Evolutionary conservation across 1,140 invertebrate species (phyloP).

Genomic region (Drosophila neocordata): DNA sequence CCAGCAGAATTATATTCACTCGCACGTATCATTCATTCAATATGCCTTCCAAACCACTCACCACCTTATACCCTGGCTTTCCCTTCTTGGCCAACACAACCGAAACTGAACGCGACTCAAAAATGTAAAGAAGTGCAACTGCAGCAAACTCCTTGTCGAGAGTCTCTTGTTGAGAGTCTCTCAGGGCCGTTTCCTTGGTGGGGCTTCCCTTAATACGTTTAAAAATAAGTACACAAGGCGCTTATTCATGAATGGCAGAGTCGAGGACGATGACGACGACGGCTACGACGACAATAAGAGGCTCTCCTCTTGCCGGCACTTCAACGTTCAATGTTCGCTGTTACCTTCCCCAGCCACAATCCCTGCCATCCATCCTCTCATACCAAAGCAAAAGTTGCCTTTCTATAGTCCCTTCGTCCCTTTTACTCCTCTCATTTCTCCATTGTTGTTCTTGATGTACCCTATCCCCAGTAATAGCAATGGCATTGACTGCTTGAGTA

Average conservation of each 20-base stretch:
- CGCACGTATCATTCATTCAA: conserved; percentile 63
- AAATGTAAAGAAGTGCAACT: conserved; percentile 20
- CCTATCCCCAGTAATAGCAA: conserved; percentile 14
- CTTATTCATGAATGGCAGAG: conserved; percentile 26
- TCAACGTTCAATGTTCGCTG: conserved; percentile 63
- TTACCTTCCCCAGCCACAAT: background rate
- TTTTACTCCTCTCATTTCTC: background rate
- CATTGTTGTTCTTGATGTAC: conserved; percentile 9
- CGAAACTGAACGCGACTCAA: background rate
- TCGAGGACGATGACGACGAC: conserved; percentile 1
- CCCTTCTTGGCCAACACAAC: conserved; percentile 2
- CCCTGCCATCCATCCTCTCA: background rate
- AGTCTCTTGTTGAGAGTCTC: conserved; percentile 8
- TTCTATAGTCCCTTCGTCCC: background rate
- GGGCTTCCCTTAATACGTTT: conserved; percentile 72
- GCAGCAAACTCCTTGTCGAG: conserved; percentile 16
- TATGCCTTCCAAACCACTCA: conserved; percentile 1
- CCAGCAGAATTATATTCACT: background rate
- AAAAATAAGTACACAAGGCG: conserved; percentile 71
- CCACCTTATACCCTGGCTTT: background rate
- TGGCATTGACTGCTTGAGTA: conserved; percentile 73
- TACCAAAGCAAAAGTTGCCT: background rate
- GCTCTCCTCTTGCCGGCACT: conserved; percentile 35
- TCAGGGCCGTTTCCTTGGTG: conserved; percentile 32
- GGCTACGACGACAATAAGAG: background rate